Conservation (phyloP, 2,888 invertebrate genomes). For the Hirtodrosophila alboralis region DNA sequence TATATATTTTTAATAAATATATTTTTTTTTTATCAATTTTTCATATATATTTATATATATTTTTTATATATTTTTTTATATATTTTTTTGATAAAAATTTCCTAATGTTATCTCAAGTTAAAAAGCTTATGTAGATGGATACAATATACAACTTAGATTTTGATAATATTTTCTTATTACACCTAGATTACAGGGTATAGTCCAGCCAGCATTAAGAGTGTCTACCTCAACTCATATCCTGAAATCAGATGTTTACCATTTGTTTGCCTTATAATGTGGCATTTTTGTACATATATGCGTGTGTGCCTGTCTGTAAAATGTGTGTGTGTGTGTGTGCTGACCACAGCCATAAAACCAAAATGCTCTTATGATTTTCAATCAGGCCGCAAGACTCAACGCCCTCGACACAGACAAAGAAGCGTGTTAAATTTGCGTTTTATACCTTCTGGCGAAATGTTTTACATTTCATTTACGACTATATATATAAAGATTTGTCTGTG, state of each 20-base stretch:
- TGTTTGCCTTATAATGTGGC: slow-evolving; percentile 46
- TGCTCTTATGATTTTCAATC: slow-evolving; percentile 13
- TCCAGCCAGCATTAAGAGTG: slow-evolving; percentile 20
- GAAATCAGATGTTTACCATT: slow-evolving; percentile 41
- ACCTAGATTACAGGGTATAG: slow-evolving; percentile 12
- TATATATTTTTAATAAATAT: too few relatives aligned
- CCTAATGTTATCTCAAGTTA: too few relatives aligned
- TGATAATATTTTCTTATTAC: slow-evolving; percentile 2
- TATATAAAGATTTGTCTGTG: background rate
- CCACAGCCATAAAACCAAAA: slow-evolving; percentile 24
- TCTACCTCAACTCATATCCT: slow-evolving; percentile 5
- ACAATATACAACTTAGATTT: too few relatives aligned
- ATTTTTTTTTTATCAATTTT: too few relatives aligned
- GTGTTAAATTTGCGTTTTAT: slow-evolving; percentile 33
- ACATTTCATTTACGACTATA: slow-evolving; percentile 4
- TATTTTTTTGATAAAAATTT: too few relatives aligned
- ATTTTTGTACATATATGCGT: background rate
- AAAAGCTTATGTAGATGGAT: too few relatives aligned
- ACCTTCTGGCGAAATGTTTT: slow-evolving; percentile 22
- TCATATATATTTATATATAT: too few relatives aligned
- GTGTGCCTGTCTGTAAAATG: slow-evolving; percentile 1
- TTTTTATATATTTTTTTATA: too few relatives aligned
- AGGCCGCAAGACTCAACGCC: slow-evolving; percentile 4
- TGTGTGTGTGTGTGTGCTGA: slow-evolving; percentile 20
- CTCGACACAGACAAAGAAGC: background rate